These are phyloP conservation scores for Stenurella melanura DNA, from an alignment of 2,888 invertebrate genomes.

Conservation along the genomic window DNA sequence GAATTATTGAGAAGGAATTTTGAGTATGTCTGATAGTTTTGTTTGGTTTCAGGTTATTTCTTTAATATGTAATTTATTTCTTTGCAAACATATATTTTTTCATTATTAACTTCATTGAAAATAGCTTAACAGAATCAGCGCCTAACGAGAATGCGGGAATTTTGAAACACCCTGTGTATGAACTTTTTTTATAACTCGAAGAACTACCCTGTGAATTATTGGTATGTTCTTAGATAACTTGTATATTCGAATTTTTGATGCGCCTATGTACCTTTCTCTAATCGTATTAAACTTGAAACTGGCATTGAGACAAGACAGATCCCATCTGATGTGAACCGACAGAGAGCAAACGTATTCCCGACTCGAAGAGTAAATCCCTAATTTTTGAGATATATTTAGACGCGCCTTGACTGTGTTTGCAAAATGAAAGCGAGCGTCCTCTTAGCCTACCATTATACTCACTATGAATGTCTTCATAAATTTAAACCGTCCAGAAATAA, in stretches of 20 bases:
- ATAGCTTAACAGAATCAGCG: too few species aligned
- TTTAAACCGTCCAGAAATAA: constrained; percentile 37
- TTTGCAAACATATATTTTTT: too few species aligned
- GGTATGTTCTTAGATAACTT: too few species aligned
- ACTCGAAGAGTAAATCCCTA: not conserved
- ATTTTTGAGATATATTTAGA: constrained; percentile 7
- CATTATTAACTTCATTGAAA: too few species aligned
- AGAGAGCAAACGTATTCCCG: not conserved
- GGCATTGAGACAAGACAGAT: not conserved
- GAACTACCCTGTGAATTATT: too few species aligned
- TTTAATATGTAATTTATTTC: too few species aligned
- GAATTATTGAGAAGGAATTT: too few species aligned
- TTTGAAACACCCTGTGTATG: too few species aligned
- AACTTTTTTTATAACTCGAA: too few species aligned
- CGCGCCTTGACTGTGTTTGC: not conserved
- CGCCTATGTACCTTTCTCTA: not conserved
- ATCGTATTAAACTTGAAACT: not conserved
- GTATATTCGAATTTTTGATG: not conserved
- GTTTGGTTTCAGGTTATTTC: too few species aligned
- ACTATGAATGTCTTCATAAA: constrained; percentile 40
- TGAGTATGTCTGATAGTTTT: too few species aligned
- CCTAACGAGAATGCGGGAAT: too few species aligned
- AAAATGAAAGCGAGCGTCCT: not conserved
- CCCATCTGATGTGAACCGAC: not conserved
- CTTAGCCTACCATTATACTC: not conserved